Conservation (phyloP, 30 jellyfish, hydroid and myxozoan species). For the Hydractinia echinata region DNA sequence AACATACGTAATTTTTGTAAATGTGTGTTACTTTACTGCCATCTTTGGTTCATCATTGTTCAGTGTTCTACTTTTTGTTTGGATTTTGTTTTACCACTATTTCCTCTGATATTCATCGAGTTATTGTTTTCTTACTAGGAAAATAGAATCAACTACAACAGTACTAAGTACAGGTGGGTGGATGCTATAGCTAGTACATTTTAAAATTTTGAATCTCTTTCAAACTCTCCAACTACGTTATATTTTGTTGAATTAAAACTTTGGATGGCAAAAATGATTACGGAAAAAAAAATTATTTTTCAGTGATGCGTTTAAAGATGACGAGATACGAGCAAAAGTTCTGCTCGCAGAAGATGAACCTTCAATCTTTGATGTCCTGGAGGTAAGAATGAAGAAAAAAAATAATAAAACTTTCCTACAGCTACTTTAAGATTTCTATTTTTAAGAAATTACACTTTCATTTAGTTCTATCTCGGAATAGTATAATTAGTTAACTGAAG, state of each 20-base stretch:
- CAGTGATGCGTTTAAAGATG: slow-evolving; percentile 57
- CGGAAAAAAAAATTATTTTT: not conserved
- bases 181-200: not conserved
- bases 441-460: no score
- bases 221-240: no score
- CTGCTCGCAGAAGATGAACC: slow-evolving; percentile 42
- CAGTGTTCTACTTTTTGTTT: no score
- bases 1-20: no score
- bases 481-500: no score
- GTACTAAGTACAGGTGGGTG: slow-evolving; percentile 56
- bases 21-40: no score
- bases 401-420: no score
- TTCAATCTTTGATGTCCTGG: slow-evolving; percentile 58
- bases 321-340: slow-evolving; percentile 29
- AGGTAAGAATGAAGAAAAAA: slow-evolving; percentile 29
- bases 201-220: no score
- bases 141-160: slow-evolving; percentile 55
- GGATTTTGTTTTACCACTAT: not conserved
- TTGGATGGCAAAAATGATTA: no score
- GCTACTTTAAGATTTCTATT: not conserved
- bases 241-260: no score
- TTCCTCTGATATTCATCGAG: not conserved
- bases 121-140: slow-evolving; percentile 26
- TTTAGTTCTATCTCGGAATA: no score
- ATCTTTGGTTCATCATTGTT: no score